phyloP scores from a whole-genome alignment of 2,888 invertebrate genomes.

The Zeuzera pyrina region DNA sequence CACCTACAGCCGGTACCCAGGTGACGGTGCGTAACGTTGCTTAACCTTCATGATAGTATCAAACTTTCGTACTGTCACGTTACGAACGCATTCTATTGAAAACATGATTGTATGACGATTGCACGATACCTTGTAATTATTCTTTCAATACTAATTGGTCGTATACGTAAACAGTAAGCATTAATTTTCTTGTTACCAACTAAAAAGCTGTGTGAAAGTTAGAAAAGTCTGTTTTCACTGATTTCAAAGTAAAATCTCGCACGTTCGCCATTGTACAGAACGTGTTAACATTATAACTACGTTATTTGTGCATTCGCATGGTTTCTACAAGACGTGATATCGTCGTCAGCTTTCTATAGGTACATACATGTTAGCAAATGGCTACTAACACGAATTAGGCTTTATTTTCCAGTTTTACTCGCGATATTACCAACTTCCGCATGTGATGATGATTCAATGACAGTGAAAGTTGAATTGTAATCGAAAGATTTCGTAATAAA shows the following conservation, averaged over 20 bases:
- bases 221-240: conserved; percentile 14
- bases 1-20: too few relatives aligned
- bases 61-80: too few relatives aligned
- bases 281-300: conserved; percentile 10
- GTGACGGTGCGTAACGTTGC: too few relatives aligned
- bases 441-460: too few relatives aligned
- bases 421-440: conserved; percentile 5
- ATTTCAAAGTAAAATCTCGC: conserved; percentile 8
- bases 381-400: conserved; percentile 1
- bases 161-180: too few relatives aligned
- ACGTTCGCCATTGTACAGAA: conserved; percentile 16
- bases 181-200: too few relatives aligned
- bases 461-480: neutral
- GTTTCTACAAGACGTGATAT: conserved; percentile 12
- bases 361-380: conserved; percentile 2
- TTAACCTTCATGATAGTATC: too few relatives aligned
- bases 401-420: conserved; percentile 14
- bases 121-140: too few relatives aligned
- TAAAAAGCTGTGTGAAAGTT: conserved; percentile 10
- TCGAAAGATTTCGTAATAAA: neutral
- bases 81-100: too few relatives aligned
- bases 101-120: too few relatives aligned
- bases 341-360: conserved; percentile 13
- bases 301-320: conserved; percentile 22
- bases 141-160: too few relatives aligned